These are phyloP conservation scores for Himalopsyche anomala DNA, from an alignment of 2,888 invertebrate genomes.

Conservation along the genomic window DNA sequence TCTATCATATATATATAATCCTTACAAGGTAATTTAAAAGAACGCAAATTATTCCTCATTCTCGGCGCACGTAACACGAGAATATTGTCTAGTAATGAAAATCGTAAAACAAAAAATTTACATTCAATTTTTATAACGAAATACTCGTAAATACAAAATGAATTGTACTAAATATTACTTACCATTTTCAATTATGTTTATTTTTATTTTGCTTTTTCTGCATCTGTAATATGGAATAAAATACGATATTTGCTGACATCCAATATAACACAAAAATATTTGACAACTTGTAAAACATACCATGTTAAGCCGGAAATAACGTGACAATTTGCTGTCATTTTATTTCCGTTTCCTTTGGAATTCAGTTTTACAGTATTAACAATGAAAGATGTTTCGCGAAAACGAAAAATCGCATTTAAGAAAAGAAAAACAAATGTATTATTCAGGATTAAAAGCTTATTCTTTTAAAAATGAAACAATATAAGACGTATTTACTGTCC, in stretches of 20 bases:
- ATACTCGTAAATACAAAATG: too few species aligned
- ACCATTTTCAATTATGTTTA: too few species aligned
- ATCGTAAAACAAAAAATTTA: too few species aligned
- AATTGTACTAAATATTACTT: too few species aligned
- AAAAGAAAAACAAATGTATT: constrained; percentile 8
- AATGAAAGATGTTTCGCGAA: constrained; percentile 39
- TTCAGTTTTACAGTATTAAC: constrained; percentile 15
- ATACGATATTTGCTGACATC: not conserved
- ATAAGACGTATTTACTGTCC: not conserved
- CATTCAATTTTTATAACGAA: too few species aligned
- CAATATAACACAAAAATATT: constrained; percentile 43
- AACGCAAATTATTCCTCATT: too few species aligned
- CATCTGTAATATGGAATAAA: not conserved
- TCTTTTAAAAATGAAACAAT: constrained; percentile 24
- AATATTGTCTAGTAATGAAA: too few species aligned
- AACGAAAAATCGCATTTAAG: constrained; percentile 16
- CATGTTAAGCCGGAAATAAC: constrained; percentile 38
- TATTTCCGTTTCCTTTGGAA: constrained; percentile 45
- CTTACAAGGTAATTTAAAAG: too few species aligned
- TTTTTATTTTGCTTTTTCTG: not conserved
- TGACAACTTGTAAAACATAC: constrained; percentile 29
- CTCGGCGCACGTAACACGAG: too few species aligned
- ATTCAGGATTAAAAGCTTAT: constrained; percentile 34
- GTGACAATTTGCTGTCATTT: constrained; percentile 50
- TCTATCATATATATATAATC: too few species aligned